Evolutionary conservation across 2,888 invertebrate genomes (phyloP).

Genomic region (Rhingia rostrata): DNA sequence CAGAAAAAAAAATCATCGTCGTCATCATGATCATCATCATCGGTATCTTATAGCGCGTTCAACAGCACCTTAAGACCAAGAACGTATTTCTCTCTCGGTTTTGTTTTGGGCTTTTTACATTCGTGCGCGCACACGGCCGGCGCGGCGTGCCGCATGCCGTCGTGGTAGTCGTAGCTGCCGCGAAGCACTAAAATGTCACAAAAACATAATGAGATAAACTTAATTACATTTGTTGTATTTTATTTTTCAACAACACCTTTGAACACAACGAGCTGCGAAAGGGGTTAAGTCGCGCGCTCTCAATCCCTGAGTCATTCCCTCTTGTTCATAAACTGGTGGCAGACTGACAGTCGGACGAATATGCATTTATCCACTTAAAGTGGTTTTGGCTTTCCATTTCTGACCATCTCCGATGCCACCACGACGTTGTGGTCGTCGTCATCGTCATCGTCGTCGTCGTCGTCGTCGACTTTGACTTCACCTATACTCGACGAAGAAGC

Average conservation of each 20-base stretch:
- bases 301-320: conserved; percentile 53
- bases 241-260: conserved; percentile 70
- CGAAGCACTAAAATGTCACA: conserved; percentile 67
- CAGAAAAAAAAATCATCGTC: not conserved
- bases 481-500: not conserved
- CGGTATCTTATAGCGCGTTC: not conserved
- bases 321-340: conserved; percentile 33
- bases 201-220: conserved; percentile 72
- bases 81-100: not conserved
- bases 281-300: conserved; percentile 39
- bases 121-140: conserved; percentile 9
- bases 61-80: conserved; percentile 6
- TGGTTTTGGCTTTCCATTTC: conserved; percentile 49
- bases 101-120: not conserved
- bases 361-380: conserved; percentile 49
- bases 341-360: conserved; percentile 44
- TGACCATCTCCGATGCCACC: conserved; percentile 32
- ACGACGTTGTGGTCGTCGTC: conserved; percentile 19
- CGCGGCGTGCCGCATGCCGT: conserved; percentile 15
- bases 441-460: conserved; percentile 19
- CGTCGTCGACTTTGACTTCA: conserved; percentile 7
- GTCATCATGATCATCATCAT: not conserved
- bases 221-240: conserved; percentile 68
- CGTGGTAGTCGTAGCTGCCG: not conserved
- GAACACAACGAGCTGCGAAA: conserved; percentile 15